Evolutionary conservation across 2,113 vertebrate genomes (phyloP).

Genomic region (Actenoides hombroni): DNA sequence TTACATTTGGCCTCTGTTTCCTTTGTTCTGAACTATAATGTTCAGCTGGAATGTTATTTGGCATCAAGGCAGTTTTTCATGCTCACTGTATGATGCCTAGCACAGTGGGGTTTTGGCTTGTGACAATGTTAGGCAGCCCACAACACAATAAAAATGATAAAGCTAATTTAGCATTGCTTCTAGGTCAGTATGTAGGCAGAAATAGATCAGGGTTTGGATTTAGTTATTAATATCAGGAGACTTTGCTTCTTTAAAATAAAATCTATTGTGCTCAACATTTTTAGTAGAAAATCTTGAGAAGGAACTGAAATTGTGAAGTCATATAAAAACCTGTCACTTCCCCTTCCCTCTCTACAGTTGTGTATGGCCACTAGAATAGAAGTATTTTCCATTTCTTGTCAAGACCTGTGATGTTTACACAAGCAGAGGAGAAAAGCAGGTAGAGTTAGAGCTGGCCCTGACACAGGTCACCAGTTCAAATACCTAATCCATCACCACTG

Average conservation of each 20-base stretch:
- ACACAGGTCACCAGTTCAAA: neutral
- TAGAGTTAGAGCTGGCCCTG: neutral
- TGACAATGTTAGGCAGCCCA: neutral
- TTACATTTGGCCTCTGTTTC: neutral
- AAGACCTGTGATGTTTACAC: neutral
- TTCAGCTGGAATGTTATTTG: neutral
- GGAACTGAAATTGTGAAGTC: neutral
- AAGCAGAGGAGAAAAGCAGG: neutral
- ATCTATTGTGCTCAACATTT: neutral
- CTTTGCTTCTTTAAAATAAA: neutral
- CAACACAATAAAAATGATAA: neutral
- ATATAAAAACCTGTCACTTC: neutral
- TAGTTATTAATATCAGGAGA: neutral
- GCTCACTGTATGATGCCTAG: neutral
- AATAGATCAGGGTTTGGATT: neutral
- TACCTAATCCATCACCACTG: neutral
- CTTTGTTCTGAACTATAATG: neutral
- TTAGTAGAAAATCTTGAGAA: neutral
- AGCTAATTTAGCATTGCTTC: neutral
- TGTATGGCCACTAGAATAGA: neutral
- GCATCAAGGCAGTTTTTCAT: neutral
- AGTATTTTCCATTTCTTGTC: neutral
- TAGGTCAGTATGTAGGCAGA: neutral
- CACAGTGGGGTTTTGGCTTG: neutral
- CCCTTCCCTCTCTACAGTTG: neutral